Evolutionary conservation across 2,113 vertebrate genomes (phyloP).

Genomic region (Nannospalax galili): DNA sequence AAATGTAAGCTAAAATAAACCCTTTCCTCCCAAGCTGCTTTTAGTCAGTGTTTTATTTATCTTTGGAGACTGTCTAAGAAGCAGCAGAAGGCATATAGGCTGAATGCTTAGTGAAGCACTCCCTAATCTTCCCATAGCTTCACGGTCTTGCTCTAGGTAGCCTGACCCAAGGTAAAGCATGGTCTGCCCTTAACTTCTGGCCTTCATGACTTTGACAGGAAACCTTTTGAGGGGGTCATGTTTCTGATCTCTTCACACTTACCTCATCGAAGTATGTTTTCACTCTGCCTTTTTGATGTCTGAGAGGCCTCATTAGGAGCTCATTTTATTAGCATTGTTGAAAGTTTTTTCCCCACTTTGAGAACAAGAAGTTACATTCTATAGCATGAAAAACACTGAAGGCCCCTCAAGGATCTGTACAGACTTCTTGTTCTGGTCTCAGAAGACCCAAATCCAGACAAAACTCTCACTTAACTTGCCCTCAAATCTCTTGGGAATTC

Average conservation of each 20-base stretch:
- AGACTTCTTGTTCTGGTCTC: conserved; percentile 53
- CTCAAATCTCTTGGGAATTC: not conserved
- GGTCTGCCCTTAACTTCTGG: conserved; percentile 43
- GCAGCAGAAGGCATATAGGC: not conserved
- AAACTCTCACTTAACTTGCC: not conserved
- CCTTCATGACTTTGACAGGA: conserved; percentile 41
- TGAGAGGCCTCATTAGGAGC: conserved; percentile 62
- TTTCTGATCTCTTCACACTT: conserved; percentile 74
- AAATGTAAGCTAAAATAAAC: no score
- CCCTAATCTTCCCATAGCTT: not conserved
- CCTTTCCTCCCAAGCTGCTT: no score
- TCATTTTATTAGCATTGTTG: conserved; percentile 65
- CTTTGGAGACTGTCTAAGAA: not conserved
- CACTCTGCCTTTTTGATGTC: conserved; percentile 65
- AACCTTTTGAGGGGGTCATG: not conserved
- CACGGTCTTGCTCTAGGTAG: conserved; percentile 47
- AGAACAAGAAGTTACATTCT: conserved; percentile 58
- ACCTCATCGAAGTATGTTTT: conserved; percentile 72
- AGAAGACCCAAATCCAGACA: conserved; percentile 7
- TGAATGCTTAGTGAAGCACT: not conserved
- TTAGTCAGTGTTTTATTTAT: no score
- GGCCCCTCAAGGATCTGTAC: not conserved
- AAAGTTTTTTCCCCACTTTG: conserved; percentile 47
- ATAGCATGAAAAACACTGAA: not conserved
- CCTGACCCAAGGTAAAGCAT: conserved; percentile 33